These are phyloP conservation scores for Archilochus colubris DNA, from an alignment of 2,113 vertebrate species.

Conservation along the genomic window DNA sequence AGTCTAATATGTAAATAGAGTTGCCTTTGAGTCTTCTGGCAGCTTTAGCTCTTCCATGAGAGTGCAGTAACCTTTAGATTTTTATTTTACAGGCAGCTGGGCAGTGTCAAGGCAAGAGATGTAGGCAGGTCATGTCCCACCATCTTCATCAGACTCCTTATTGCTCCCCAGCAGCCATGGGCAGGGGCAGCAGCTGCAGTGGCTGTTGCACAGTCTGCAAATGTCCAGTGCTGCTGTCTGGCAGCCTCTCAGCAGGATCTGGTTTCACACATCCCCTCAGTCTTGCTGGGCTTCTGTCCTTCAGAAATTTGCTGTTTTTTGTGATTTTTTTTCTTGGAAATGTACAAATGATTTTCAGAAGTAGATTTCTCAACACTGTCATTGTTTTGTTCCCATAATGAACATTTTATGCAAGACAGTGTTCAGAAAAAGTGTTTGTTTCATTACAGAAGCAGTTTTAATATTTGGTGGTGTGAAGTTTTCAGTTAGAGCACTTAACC, in stretches of 20 bases:
- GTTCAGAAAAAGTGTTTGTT: not conserved
- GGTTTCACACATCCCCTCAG: accelerated
- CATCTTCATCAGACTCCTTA: not conserved
- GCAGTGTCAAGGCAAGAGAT: not conserved
- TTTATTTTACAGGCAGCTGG: not conserved
- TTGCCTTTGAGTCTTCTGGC: not conserved
- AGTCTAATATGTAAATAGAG: not conserved
- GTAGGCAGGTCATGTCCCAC: accelerated
- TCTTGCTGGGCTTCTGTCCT: not conserved
- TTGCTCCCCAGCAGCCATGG: not conserved
- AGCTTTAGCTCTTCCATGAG: not conserved
- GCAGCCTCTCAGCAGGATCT: too few species aligned
- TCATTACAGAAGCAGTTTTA: not conserved
- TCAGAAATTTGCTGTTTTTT: not conserved
- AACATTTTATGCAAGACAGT: not conserved
- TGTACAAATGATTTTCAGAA: not conserved
- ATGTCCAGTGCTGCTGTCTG: not conserved
- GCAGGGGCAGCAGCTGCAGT: not conserved
- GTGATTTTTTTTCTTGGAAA: not conserved
- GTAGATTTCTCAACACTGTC: not conserved
- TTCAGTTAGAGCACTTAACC: not conserved
- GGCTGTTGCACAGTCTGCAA: not conserved
- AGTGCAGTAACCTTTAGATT: not conserved
- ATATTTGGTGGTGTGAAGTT: not conserved
- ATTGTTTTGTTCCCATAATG: not conserved